Base-by-base conservation (phyloP, 92 coral and sea anemone species). In the Desmophyllum pertusum region DNA sequence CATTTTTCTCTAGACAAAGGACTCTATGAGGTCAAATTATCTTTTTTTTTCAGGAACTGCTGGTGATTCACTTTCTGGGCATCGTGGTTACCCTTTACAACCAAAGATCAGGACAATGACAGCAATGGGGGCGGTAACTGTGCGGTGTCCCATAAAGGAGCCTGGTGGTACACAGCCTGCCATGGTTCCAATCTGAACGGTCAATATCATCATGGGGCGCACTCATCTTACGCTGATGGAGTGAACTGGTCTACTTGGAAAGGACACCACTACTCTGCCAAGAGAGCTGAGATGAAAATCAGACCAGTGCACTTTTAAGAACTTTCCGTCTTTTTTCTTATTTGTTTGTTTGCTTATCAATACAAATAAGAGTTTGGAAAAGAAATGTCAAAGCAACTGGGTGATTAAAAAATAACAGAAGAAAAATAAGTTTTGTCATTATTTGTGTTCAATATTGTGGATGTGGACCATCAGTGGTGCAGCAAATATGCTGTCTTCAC, bases 71-170 rank as follows among this genome's bases (percentile, higher is more conserved):
- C 42, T 79, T 23, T 41, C 59, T 33, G 27, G 38, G 4, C 87
- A 83, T 63, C 70, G 55, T 18, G 73, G 73, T n/a, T 15, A 27
- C 11, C 61, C 4, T 83, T 83, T 40, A 5, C 87, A 15, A 83
- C 87, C 87, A 83, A 74, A 83, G 87, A 83, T 51, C 87, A 74
- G 23, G 81, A 83, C 19, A 83, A 83, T 35, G 86, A 83, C 64
- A 29, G 3, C 41, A n/a, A n/a, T n/a, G 0, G 9, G 33, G 2
- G 81, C 66, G 33, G 57, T 4, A 62, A 74, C 81, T 83, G 87
- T 62, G 87, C 87, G 3, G 50, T 33, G 73, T 0, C 1, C 2
- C 41, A 9, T 13, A 83, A 74, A 74, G 87, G 87, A 17, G 81
- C 69, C 30, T 83, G 87, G 87, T 83, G 87, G 87, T 75, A 74